phyloP scores from a whole-genome alignment of 2,113 vertebrate species.

The Notarius quadriscutis region DNA sequence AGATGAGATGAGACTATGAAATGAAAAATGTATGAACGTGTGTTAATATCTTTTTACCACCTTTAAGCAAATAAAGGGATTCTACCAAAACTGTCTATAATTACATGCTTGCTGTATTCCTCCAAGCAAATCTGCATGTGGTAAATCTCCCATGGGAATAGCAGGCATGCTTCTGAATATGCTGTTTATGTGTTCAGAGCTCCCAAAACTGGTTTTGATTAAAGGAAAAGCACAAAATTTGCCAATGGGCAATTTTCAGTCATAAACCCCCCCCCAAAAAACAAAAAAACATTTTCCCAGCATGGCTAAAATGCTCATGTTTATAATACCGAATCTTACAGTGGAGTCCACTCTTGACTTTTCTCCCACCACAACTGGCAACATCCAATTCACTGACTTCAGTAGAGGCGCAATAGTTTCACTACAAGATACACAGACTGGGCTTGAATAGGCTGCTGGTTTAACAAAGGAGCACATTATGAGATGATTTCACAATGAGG shows the following conservation, averaged over 20 bases:
- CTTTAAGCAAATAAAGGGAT: not conserved
- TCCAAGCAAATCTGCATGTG: slow-evolving; percentile 67
- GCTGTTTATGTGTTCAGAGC: slow-evolving; percentile 34
- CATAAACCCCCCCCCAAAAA: not conserved
- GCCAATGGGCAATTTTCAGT: slow-evolving; percentile 18
- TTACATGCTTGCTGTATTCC: slow-evolving; percentile 51
- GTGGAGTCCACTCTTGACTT: slow-evolving; percentile 13
- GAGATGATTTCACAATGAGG: slow-evolving; percentile 53
- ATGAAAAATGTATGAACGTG: not conserved
- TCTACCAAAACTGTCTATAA: slow-evolving; percentile 61
- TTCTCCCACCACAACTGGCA: slow-evolving; percentile 14
- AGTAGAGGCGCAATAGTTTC: slow-evolving; percentile 20
- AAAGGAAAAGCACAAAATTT: slow-evolving; percentile 4
- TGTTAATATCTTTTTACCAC: not conserved
- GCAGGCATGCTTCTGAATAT: slow-evolving; percentile 67
- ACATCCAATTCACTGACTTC: slow-evolving; percentile 36
- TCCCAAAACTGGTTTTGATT: slow-evolving; percentile 33
- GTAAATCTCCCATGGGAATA: slow-evolving; percentile 70
- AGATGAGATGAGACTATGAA: too few relatives aligned
- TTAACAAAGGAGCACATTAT: slow-evolving; percentile 50
- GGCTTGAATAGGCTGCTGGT: slow-evolving; percentile 17
- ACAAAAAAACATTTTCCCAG: not conserved
- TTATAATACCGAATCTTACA: slow-evolving; percentile 16
- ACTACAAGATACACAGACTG: slow-evolving; percentile 28
- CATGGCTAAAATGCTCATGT: slow-evolving; percentile 23